A percentile compares a stretch with the other conserved stretches of the same genome.
Evolutionary conservation across 1,140 invertebrate genomes (phyloP).

Genomic region (Hycleus phaleratus): DNA sequence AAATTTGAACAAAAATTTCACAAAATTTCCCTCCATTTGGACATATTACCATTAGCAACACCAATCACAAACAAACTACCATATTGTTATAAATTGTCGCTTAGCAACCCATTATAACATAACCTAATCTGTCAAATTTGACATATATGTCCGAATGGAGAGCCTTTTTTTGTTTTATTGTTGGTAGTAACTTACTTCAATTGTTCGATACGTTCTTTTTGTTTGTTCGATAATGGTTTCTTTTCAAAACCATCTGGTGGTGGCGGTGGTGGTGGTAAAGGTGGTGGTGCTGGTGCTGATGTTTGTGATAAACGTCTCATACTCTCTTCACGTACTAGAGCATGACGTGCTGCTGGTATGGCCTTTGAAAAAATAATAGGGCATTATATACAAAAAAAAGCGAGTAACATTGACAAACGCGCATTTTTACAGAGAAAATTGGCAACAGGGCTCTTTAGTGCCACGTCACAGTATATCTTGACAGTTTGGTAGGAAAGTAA

Average conservation of each 20-base stretch:
- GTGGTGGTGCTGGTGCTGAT: conserved; percentile 60
- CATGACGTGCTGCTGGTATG: conserved; percentile 30
- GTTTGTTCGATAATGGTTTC: conserved; percentile 44
- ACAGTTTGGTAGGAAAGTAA: no score
- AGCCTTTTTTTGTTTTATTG: background rate
- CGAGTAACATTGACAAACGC: no score
- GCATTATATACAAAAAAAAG: no score
- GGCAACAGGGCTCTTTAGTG: background rate
- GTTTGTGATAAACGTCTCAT: conserved; percentile 37
- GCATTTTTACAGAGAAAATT: background rate
- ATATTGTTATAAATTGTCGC: no score
- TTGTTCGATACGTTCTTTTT: conserved; percentile 53
- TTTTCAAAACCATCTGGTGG: conserved; percentile 33
- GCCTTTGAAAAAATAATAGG: conserved; percentile 4
- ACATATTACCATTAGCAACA: no score
- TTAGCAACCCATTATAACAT: no score
- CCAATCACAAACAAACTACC: no score
- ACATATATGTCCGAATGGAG: no score
- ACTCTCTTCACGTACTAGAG: conserved; percentile 30
- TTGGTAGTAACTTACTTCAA: conserved; percentile 33
- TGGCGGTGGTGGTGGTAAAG: conserved; percentile 56
- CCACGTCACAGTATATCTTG: no score
- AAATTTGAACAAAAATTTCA: background rate
- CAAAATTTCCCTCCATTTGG: background rate
- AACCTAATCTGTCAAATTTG: no score